A percentile compares a stretch with the other conserved stretches of the same genome.
Evolutionary conservation across 2,113 vertebrate genomes (phyloP).

Genomic region (Ranitomeya imitator): DNA sequence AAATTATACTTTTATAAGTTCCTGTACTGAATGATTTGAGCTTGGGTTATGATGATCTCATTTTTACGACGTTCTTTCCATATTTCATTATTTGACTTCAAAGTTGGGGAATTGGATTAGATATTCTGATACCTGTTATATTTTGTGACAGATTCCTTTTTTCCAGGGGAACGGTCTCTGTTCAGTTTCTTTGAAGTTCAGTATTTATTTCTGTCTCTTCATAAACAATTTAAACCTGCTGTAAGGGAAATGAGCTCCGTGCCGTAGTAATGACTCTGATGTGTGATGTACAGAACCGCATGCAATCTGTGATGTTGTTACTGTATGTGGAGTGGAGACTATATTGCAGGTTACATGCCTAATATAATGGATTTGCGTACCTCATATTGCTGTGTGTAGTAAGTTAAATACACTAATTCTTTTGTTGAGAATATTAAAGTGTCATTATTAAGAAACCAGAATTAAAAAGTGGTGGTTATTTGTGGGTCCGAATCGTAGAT

Average conservation of each 20-base stretch:
- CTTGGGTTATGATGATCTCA: neutral
- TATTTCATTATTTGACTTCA: conserved; percentile 24
- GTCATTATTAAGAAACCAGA: neutral
- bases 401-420: too few species aligned
- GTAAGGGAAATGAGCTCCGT: neutral
- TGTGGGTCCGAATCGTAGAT: too few species aligned
- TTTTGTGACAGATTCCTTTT: neutral
- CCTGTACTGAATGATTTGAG: neutral
- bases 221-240: conserved; percentile 43
- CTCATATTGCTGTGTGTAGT: neutral
- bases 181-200: conserved; percentile 20
- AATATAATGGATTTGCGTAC: neutral
- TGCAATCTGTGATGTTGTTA: neutral
- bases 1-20: neutral
- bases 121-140: neutral
- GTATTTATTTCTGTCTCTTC: conserved; percentile 32
- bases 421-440: too few species aligned
- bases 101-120: neutral
- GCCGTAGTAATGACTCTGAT: neutral
- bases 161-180: neutral
- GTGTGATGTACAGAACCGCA: neutral
- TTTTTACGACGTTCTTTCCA: neutral
- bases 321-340: neutral
- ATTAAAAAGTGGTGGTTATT: neutral
- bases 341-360: neutral